phyloP scores from a whole-genome alignment of 2,113 vertebrate genomes.

The Nothocercus nigrocapillus region DNA sequence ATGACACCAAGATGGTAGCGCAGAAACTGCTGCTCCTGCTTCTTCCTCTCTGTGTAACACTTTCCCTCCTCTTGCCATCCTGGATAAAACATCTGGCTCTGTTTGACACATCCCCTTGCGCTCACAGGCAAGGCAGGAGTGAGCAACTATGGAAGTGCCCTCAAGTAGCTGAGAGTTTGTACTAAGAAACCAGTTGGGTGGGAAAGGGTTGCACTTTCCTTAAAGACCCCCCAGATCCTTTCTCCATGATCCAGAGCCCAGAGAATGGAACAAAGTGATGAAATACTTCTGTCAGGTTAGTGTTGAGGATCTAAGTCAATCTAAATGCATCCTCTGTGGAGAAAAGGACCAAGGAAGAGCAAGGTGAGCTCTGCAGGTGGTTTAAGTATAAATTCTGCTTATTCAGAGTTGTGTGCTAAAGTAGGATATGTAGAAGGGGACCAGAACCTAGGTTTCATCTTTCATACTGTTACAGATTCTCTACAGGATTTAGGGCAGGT shows the following conservation, averaged over 20 bases:
- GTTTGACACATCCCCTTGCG: not conserved
- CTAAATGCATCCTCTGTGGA: not conserved
- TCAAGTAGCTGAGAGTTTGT: not conserved
- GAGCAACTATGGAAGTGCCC: too few relatives aligned
- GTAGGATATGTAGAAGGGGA: not conserved
- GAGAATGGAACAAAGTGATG: not conserved
- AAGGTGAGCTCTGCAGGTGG: not conserved
- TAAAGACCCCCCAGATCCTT: not conserved
- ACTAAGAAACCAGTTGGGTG: not conserved
- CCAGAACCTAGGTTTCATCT: not conserved
- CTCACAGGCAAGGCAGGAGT: not conserved
- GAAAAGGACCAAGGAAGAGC: not conserved
- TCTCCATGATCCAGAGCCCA: not conserved
- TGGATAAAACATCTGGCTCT: not conserved
- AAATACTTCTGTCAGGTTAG: not conserved
- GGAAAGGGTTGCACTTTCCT: not conserved
- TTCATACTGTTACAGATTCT: not conserved
- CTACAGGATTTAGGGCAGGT: not conserved
- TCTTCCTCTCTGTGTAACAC: not conserved
- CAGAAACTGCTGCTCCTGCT: not conserved
- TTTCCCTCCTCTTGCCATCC: not conserved
- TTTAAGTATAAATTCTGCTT: not conserved
- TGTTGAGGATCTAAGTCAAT: not conserved
- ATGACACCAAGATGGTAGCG: fast-evolving
- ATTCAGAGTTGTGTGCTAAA: not conserved